Evolutionary conservation across 2,888 invertebrate species (phyloP).

Genomic region (Hypercompe scribonia): DNA sequence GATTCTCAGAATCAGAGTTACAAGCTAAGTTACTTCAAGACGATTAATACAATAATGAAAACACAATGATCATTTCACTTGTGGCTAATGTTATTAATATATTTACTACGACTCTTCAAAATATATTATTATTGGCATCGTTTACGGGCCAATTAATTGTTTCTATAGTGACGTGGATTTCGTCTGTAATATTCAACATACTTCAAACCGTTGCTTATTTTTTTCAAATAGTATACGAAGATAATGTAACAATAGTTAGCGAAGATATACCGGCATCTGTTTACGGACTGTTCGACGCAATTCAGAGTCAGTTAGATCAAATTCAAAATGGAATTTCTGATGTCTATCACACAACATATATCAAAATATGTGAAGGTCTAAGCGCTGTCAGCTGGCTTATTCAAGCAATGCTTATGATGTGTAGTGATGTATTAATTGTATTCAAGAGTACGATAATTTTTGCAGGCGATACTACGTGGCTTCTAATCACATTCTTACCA

Average conservation of each 20-base stretch:
- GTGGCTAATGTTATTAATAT: slow-evolving; percentile 72
- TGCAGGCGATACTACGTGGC: slow-evolving; percentile 75
- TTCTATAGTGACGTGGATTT: slow-evolving; percentile 59
- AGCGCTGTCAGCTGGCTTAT: slow-evolving; percentile 56
- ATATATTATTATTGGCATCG: slow-evolving; percentile 67
- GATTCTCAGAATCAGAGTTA: not conserved
- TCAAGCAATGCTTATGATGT: slow-evolving; percentile 54
- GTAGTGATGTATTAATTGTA: slow-evolving; percentile 65
- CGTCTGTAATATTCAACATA: slow-evolving; percentile 54
- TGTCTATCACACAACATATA: slow-evolving; percentile 51
- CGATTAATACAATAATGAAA: slow-evolving; percentile 43
- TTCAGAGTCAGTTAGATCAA: slow-evolving; percentile 47
- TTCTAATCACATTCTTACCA: slow-evolving; percentile 77
- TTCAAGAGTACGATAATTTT: slow-evolving; percentile 69
- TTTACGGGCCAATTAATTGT: slow-evolving; percentile 75
- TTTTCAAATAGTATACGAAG: slow-evolving; percentile 79
- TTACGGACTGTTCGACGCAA: slow-evolving; percentile 51
- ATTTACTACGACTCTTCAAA: slow-evolving; percentile 66
- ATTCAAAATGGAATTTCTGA: slow-evolving; percentile 57
- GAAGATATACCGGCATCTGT: slow-evolving; percentile 74
- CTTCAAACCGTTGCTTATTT: slow-evolving; percentile 62
- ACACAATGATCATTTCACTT: slow-evolving; percentile 72
- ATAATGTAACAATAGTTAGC: slow-evolving; percentile 72
- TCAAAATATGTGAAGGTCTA: slow-evolving; percentile 52
- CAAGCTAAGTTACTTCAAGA: not conserved